A percentile compares a stretch with the other conserved stretches of the same genome.
Evolutionary conservation across 2,113 vertebrate genomes (phyloP).

Genomic region (Shinisaurus crocodilurus): DNA sequence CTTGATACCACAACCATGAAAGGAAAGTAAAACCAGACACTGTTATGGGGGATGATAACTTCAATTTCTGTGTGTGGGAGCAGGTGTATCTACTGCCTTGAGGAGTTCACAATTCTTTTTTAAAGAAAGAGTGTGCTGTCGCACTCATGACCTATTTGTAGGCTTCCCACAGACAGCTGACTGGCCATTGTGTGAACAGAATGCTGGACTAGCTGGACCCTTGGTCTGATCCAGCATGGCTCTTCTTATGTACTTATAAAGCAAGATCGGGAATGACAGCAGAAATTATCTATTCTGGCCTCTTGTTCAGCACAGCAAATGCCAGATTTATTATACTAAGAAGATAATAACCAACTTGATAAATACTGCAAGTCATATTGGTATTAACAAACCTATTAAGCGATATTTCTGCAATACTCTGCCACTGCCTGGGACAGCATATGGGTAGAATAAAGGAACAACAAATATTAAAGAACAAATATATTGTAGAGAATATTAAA

Average conservation of each 20-base stretch:
- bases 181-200: no score
- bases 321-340: not conserved
- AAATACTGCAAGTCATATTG: not conserved
- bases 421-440: not conserved
- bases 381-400: not conserved
- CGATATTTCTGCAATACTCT: not conserved
- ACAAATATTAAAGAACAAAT: not conserved
- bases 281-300: not conserved
- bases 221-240: no score
- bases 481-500: not conserved
- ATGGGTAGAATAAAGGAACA: not conserved
- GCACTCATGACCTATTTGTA: not conserved
- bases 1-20: not conserved
- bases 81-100: not conserved
- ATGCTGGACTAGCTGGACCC: no score
- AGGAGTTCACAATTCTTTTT: not conserved
- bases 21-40: not conserved
- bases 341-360: not conserved
- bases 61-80: not conserved
- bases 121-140: no score
- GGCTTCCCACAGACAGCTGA: no score
- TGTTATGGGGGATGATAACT: not conserved
- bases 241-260: no score
- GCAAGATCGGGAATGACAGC: not conserved
- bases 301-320: not conserved